Evolutionary conservation across 2,888 invertebrate species (phyloP).

Genomic region (Tortricodes alternella): DNA sequence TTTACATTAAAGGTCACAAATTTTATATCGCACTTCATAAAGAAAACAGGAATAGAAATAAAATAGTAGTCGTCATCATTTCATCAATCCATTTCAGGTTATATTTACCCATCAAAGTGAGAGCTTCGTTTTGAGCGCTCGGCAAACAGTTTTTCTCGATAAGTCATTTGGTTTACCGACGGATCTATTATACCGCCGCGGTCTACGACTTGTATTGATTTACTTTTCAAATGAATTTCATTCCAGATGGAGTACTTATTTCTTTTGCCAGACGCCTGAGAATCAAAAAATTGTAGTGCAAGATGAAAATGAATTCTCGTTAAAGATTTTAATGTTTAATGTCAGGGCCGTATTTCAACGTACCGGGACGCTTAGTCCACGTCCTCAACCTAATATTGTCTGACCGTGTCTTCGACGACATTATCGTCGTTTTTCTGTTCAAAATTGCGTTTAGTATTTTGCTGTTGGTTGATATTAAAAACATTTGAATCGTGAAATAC

Average conservation of each 20-base stretch:
- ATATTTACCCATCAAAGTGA: slow-evolving; percentile 30
- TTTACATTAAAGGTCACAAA: no score
- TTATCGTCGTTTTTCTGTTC: not conserved
- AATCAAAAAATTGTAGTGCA: not conserved
- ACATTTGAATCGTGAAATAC: slow-evolving; percentile 43
- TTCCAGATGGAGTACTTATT: slow-evolving; percentile 18
- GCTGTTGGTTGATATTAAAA: slow-evolving; percentile 48
- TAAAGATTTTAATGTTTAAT: slow-evolving; percentile 48
- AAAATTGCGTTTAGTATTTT: not conserved
- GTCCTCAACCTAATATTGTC: no score
- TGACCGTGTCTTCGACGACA: no score
- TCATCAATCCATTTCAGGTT: slow-evolving; percentile 15
- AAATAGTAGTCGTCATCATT: not conserved
- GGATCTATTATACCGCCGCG: slow-evolving; percentile 39
- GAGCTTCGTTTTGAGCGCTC: slow-evolving; percentile 51
- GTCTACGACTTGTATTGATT: slow-evolving; percentile 25
- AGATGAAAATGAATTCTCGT: slow-evolving; percentile 19
- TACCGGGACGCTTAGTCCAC: no score
- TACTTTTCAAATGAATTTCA: slow-evolving; percentile 21
- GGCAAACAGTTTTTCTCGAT: slow-evolving; percentile 53
- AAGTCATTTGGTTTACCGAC: slow-evolving; percentile 51
- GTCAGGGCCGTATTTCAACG: slow-evolving; percentile 33
- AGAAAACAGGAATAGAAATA: no score
- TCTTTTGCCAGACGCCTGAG: slow-evolving; percentile 14
- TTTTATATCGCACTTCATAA: no score